Conservation (phyloP, 2,888 invertebrate genomes). For the Agrochola macilenta region DNA sequence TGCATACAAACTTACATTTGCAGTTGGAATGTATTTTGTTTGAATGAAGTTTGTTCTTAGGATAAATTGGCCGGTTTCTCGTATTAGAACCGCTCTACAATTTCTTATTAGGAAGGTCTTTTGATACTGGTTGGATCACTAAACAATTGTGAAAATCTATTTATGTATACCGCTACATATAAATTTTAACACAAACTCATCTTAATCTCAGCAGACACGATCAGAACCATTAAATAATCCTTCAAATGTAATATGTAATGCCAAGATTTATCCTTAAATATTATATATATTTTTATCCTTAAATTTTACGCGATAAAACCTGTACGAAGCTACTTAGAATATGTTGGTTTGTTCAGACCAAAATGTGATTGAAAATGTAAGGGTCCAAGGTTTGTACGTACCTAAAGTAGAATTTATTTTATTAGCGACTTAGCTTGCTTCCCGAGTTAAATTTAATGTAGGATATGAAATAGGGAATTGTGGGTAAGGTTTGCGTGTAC, state of each 20-base stretch:
- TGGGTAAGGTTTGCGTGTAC: constrained; percentile 13
- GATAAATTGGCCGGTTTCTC: too few species aligned
- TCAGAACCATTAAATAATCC: not conserved
- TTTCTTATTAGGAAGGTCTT: not conserved
- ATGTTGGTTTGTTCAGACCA: not conserved
- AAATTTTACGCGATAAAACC: constrained; percentile 1
- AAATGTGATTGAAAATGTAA: constrained; percentile 35
- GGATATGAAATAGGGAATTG: constrained; percentile 11
- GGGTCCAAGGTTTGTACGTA: not conserved
- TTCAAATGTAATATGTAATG: not conserved
- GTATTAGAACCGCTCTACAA: not conserved
- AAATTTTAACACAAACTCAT: not conserved
- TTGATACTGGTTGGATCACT: not conserved
- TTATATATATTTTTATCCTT: not conserved
- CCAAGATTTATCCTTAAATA: not conserved
- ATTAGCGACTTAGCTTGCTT: constrained; percentile 16
- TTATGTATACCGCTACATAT: not conserved
- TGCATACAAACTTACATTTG: too few species aligned
- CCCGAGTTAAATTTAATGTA: constrained; percentile 30
- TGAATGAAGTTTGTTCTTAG: too few species aligned
- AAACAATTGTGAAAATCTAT: not conserved
- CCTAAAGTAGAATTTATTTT: constrained; percentile 31
- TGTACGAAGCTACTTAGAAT: constrained; percentile 4
- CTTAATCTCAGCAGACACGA: not conserved
- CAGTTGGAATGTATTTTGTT: too few species aligned